Percentiles rank a stretch among this genome's conserved stretches.
Conservation (phyloP, 2,797 vertebrate genomes). For the Toxotes lorentzi region DNA sequence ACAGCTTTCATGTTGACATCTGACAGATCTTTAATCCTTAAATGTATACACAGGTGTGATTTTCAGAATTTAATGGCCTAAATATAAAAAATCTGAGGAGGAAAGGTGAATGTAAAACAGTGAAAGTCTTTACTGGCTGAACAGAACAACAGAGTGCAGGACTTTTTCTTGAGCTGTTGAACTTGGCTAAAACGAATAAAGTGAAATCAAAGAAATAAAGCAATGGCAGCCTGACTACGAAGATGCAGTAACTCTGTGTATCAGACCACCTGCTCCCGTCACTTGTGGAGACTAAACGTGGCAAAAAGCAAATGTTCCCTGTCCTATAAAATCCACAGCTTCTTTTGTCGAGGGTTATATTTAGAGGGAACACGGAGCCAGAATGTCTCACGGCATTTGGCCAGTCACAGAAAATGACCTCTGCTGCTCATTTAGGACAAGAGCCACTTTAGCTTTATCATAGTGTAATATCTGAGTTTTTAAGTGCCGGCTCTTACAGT, state of each 20-base stretch:
- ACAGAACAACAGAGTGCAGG: no score
- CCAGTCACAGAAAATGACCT: slow-evolving; percentile 48
- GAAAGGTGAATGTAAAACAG: no score
- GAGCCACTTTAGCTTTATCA: slow-evolving; percentile 47
- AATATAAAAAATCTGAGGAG: no score
- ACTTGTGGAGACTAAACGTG: slow-evolving; percentile 25
- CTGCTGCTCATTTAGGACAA: slow-evolving; percentile 45
- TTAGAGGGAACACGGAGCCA: slow-evolving; percentile 17
- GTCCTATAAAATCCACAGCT: slow-evolving; percentile 12
- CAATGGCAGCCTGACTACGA: slow-evolving; percentile 22
- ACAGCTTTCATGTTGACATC: background rate
- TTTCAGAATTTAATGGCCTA: no score
- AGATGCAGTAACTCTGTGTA: slow-evolving; percentile 15
- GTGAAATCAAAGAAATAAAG: slow-evolving; percentile 8
- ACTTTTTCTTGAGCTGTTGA: background rate
- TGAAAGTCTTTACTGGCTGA: no score
- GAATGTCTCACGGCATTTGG: slow-evolving; percentile 27
- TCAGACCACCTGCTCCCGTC: slow-evolving; percentile 47
- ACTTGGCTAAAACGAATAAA: slow-evolving; percentile 20
- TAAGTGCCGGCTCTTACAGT: slow-evolving; percentile 46
- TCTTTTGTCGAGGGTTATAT: slow-evolving; percentile 29
- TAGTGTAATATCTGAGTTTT: slow-evolving; percentile 43
- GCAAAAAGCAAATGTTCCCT: background rate
- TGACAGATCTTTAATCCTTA: slow-evolving; percentile 3
- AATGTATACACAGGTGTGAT: no score